phyloP scores from a whole-genome alignment of 2,888 invertebrate genomes.

The Lycia hirtaria region DNA sequence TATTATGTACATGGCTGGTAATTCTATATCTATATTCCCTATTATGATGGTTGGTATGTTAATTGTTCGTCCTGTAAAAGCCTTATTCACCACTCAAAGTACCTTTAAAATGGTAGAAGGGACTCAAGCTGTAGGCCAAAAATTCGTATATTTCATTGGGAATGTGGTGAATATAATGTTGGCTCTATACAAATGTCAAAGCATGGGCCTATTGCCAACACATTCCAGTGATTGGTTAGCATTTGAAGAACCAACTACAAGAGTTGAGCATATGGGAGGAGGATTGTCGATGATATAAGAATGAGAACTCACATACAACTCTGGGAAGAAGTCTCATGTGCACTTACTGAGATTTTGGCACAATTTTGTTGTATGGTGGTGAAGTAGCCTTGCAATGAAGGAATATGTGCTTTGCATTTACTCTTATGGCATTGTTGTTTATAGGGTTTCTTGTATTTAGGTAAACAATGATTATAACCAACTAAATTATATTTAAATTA shows the following conservation, averaged over 20 bases:
- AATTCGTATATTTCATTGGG: conserved; percentile 96
- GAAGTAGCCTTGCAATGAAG: too few species aligned
- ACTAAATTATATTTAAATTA: conserved; percentile 49
- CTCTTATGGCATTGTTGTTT: too few species aligned
- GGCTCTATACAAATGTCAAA: conserved; percentile 98
- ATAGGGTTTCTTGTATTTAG: too few species aligned
- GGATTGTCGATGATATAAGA: conserved; percentile 86
- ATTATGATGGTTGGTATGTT: conserved; percentile 99
- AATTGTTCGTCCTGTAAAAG: conserved; percentile 97
- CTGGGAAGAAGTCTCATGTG: too few species aligned
- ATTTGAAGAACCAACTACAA: conserved; percentile 95
- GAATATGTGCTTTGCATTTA: too few species aligned
- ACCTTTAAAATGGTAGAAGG: conserved; percentile 98
- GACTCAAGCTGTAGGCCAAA: conserved; percentile 94
- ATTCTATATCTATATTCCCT: conserved; percentile 99
- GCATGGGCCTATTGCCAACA: conserved; percentile 98
- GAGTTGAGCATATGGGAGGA: conserved; percentile 94
- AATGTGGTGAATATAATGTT: conserved; percentile 96
- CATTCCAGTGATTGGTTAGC: conserved; percentile 99
- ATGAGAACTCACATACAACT: conserved; percentile 65
- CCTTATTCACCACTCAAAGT: conserved; percentile 94
- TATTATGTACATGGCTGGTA: conserved; percentile 99
- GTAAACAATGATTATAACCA: conserved; percentile 41
- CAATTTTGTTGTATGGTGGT: too few species aligned
- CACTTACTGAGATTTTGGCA: too few species aligned